Evolutionary conservation across 92 coral and sea anemone genomes (phyloP), one percentile per base, ranked within the genome.

Genomic region (Porites rus): DNA sequence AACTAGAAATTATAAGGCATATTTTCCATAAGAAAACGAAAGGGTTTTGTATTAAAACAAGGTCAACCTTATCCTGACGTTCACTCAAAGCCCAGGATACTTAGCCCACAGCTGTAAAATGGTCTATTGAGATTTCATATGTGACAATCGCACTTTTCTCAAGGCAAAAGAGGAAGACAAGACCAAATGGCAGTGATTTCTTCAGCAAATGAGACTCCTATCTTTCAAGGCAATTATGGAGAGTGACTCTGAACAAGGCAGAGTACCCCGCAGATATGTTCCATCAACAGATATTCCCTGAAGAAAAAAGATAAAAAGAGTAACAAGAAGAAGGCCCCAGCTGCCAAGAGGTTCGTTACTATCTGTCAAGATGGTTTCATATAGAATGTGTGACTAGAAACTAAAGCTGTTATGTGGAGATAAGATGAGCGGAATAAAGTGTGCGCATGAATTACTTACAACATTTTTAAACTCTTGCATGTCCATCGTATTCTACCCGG

Each of bases 401-500:
- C 22, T 12, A 65, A 65, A 68, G 72, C 21, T 10, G 4, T 3
- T 28, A 4, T 2, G 7, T 74, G 60, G 56, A 74, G 20, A 11
- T 14, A 50, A 75, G 25, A 20, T 58, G 65, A 17, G 17, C 17
- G 9, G 9, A 46, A 7, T 16, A 21, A 4, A 19, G 20, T 79
- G 60, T 72, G 59, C 38, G 60, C 19, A 43, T 12, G 60, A 50
- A 8, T 61, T 72, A 71, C 78, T 72, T 72, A 82, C 78, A 72
- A 82, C 31, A 72, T 72, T 82, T 82, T 38, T 3, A 38, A 31
- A 38, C 69, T 62, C 86, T 82, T 72, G 43, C 43, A 38, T 38
- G 86, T 82, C 79, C 86, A 64, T 82, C 38, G 77, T 19, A n/a
- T 7, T 71, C 43, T 69, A 59, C 69, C 63, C 51, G 70, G 51